Evolutionary conservation across 30 jellyfish, hydroid and myxozoan species (phyloP), one percentile per base, ranked within the genome.

Genomic region (Sanderia malayensis): DNA sequence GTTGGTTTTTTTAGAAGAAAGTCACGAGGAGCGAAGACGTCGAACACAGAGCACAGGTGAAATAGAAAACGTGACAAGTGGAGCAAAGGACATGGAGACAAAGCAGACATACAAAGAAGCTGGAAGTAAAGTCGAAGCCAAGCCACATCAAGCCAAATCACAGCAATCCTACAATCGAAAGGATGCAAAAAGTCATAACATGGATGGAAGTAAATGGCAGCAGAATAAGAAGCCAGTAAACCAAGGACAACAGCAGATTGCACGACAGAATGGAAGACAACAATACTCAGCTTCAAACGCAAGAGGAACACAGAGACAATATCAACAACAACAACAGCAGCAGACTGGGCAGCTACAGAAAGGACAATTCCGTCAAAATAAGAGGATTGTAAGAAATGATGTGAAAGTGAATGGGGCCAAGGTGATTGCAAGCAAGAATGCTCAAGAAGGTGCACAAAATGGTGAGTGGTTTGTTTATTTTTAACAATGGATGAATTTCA

Each of bases 11-110:
- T 37, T 37, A 37, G 64, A 18, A 15, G 64, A 49, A 24, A 19
- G 27, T 9, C 64, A 27, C n/a, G 89, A 78, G 24, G 89, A 78
- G 28, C 45, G 78, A 58, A 61, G 87, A 66, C 72, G 87, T 20
- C 84, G 94, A 31, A 71, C 95, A 17, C 70, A 70, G 79, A 77
- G 84, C 52, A 81, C 80, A 25, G 84, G 84, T 13, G 92, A 87
- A 53, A 23, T 63, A 30, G 82, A 71, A 53, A 79, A 58, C 61
- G 73, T 81, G 67, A 49, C 65, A 76, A 28, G 61, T 22, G 25
- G 62, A 25, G 75, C 83, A 60, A 24, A 79, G 72, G 55, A 52
- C 41, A 67, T 24, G n/a, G 79, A 87, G 49, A 58, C 73, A 64
- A 46, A 27, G 24, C 81, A 59, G 55, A 45, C 26, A 25, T 2